Base-by-base conservation (phyloP, 2,888 invertebrate species). In the Tipula lateralis region DNA sequence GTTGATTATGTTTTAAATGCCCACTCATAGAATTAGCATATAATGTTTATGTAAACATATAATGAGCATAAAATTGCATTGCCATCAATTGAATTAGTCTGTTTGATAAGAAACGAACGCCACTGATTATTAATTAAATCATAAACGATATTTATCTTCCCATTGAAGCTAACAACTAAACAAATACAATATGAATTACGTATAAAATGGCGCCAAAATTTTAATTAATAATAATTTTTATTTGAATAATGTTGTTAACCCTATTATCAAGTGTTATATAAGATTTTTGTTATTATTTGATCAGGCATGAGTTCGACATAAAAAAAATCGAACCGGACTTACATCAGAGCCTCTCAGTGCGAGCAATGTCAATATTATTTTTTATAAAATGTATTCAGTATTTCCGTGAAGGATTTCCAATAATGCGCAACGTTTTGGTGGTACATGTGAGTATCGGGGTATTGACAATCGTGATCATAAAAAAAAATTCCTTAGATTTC, bases 171-270 rank as follows among this genome's bases (percentile, higher is more conserved):
- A 66, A 66, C 24, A 66, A 66, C 66, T 66, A 66, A 24, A 66
- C 24, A 66, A 66, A 66, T 24, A 66, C 24, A 9, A 66, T 66
- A 24, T 66, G 24, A 24, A 66, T 66, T 66, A 24, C 9, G 66
- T 66, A 24, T 7, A 66, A 66, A 66, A 66, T 66, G 66, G 66
- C 66, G 66, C 66, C 66, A 66, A 66, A 66, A 66, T 66, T 24
- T 66, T 66, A 24, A 24, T 66, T 66, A 66, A 24, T 19, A 9
- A 9, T 66, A 66, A 66, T 66, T 66, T n/a, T 66, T 66, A 66
- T 66, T 66, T 66, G 24, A 66, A 66, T 66, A 24, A 66, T 24
- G 66, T 66, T 66, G 66, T 66, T 66, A 66, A 66, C 66, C 66
- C 66, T 66, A 24, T 66, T 24, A 12, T 24, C 9, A 66, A 66